Percentiles rank a stretch among this genome's conserved stretches.
Conservation (phyloP, 2,113 vertebrate genomes). For the rat (Rattus norvegicus) region DNA sequence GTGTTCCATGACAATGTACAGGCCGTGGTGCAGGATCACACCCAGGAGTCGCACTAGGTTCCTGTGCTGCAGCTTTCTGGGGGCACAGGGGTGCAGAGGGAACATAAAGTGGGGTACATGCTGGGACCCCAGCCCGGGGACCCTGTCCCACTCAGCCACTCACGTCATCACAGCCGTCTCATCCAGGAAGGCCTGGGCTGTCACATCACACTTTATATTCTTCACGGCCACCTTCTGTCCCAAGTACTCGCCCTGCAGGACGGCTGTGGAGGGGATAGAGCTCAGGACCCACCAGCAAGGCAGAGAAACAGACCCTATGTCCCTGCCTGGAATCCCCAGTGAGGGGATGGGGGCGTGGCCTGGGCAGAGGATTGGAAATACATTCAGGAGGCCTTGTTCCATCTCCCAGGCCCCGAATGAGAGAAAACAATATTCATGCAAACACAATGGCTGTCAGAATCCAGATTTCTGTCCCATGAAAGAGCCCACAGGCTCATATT, state of each 20-base stretch:
- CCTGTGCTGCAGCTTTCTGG: constrained; percentile 93
- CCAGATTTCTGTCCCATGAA: background rate
- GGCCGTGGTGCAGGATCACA: constrained; percentile 93
- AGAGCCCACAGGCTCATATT: background rate
- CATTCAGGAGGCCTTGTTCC: background rate
- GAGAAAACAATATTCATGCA: background rate
- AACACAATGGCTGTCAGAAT: background rate
- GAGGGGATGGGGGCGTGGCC: background rate
- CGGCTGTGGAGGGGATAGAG: constrained; percentile 81
- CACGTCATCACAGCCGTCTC: constrained; percentile 96
- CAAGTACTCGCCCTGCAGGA: constrained; percentile 92
- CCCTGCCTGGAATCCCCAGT: too few relatives aligned
- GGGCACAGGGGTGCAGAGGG: background rate
- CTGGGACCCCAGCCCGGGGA: background rate
- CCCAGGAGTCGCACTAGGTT: constrained; percentile 94
- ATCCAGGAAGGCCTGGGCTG: constrained; percentile 92
- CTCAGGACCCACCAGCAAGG: background rate
- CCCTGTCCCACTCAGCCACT: constrained; percentile 56
- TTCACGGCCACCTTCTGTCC: constrained; percentile 95
- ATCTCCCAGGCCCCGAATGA: background rate
- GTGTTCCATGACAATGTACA: constrained; percentile 95
- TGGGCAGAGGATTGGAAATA: background rate
- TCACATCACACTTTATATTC: constrained; percentile 95
- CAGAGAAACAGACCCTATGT: fast-evolving
- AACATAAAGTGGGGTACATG: background rate